These are phyloP conservation scores for Macaca mulatta DNA, from an alignment of 2,113 vertebrate species.

Conservation along the genomic window DNA sequence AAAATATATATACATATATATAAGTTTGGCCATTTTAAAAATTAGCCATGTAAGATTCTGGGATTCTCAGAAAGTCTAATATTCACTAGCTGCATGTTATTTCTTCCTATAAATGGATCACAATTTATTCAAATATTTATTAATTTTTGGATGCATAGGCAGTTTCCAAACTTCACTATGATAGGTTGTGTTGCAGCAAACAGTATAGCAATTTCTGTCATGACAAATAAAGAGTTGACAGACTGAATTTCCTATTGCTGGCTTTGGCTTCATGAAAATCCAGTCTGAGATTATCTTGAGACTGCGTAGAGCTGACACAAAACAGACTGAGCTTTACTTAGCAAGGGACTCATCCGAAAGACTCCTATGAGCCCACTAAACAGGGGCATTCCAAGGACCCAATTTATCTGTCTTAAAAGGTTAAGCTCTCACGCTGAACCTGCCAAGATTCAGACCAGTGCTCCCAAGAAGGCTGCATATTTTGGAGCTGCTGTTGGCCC, in stretches of 20 bases:
- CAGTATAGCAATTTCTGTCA: not conserved
- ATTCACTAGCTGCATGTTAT: not conserved
- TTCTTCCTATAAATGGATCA: not conserved
- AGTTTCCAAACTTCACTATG: not conserved
- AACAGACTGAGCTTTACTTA: slow-evolving; percentile 68
- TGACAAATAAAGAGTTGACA: slow-evolving; percentile 45
- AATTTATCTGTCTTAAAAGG: slow-evolving; percentile 74
- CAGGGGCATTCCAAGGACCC: slow-evolving; percentile 67
- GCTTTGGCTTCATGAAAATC: slow-evolving; percentile 47
- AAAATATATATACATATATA: too few relatives aligned
- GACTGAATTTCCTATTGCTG: slow-evolving; percentile 51
- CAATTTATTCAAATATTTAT: slow-evolving; percentile 31
- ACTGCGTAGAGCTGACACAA: slow-evolving; percentile 67
- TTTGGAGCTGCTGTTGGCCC: slow-evolving; percentile 5
- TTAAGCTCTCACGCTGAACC: slow-evolving; percentile 72
- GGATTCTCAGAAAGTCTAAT: slow-evolving; percentile 3
- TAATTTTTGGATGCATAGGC: not conserved
- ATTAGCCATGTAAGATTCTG: not conserved
- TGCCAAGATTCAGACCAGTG: slow-evolving; percentile 52
- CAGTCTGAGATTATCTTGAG: slow-evolving; percentile 47
- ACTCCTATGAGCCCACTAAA: slow-evolving; percentile 25
- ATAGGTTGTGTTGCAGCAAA: not conserved
- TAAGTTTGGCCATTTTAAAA: not conserved
- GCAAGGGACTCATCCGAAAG: slow-evolving; percentile 45
- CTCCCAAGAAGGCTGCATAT: not conserved